Evolutionary conservation across 2,888 invertebrate species (phyloP).

Genomic region (Rhimphoctona megacephalus): DNA sequence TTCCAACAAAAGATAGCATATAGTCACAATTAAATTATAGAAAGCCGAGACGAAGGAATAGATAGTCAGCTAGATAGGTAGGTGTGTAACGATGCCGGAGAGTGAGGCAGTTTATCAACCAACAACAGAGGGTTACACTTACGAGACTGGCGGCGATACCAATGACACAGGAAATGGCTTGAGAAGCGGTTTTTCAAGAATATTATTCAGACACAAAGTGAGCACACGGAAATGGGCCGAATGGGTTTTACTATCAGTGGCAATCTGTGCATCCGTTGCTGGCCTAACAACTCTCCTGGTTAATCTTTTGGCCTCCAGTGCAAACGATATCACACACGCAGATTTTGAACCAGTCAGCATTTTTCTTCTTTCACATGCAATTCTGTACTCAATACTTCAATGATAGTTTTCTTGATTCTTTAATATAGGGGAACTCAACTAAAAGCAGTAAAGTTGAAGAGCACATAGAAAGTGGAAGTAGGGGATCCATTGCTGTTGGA

Average conservation of each 20-base stretch:
- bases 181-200: slow-evolving; percentile 80
- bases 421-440: slow-evolving; percentile 38
- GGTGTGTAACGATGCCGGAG: slow-evolving; percentile 79
- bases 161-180: slow-evolving; percentile 72
- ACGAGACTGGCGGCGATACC: slow-evolving; percentile 80
- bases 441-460: slow-evolving; percentile 60
- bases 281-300: slow-evolving; percentile 81
- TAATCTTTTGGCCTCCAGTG: slow-evolving; percentile 76
- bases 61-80: slow-evolving; percentile 50
- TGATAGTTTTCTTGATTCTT: not conserved
- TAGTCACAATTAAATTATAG: not conserved
- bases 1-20: not conserved
- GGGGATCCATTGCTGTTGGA: slow-evolving; percentile 79
- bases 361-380: not conserved
- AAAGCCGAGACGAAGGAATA: slow-evolving; percentile 7
- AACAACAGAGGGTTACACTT: slow-evolving; percentile 83
- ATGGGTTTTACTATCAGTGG: slow-evolving; percentile 81
- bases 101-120: slow-evolving; percentile 84
- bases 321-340: slow-evolving; percentile 56
- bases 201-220: slow-evolving; percentile 82
- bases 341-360: not conserved
- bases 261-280: slow-evolving; percentile 80
- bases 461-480: slow-evolving; percentile 72
- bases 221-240: slow-evolving; percentile 82
- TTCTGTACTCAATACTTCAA: not conserved